Conservation (phyloP, 2,113 vertebrate species). For the Dromiciops gliroides region DNA sequence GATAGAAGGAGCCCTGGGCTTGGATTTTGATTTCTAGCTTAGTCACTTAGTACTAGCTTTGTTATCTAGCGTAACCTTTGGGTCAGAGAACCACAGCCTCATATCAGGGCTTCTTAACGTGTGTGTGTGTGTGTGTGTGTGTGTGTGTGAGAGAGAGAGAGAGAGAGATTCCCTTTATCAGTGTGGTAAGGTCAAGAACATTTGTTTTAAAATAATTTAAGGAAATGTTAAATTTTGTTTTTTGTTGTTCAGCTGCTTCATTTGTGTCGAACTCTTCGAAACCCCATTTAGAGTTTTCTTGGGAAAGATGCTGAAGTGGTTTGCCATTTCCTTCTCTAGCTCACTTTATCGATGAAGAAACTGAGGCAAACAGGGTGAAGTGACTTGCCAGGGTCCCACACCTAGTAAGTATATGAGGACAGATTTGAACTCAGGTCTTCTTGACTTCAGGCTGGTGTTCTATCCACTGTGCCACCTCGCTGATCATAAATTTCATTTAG, state of each 20-base stretch:
- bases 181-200: background rate
- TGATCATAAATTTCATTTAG: background rate
- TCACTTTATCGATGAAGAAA: background rate
- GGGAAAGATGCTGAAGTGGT: background rate
- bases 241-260: background rate
- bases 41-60: background rate
- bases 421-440: background rate
- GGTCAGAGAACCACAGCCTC: background rate
- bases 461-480: background rate
- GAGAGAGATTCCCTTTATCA: background rate
- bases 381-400: background rate
- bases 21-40: background rate
- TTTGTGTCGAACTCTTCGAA: background rate
- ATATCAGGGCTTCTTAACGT: background rate
- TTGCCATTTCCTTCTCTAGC: background rate
- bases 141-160: no score
- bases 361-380: background rate
- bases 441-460: background rate
- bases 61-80: background rate
- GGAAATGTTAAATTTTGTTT: background rate
- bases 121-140: no score
- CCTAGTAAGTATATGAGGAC: background rate
- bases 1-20: background rate
- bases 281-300: background rate
- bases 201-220: background rate